Conservation (phyloP, 2,797 vertebrate genomes). For the Peromyscus eremicus region DNA sequence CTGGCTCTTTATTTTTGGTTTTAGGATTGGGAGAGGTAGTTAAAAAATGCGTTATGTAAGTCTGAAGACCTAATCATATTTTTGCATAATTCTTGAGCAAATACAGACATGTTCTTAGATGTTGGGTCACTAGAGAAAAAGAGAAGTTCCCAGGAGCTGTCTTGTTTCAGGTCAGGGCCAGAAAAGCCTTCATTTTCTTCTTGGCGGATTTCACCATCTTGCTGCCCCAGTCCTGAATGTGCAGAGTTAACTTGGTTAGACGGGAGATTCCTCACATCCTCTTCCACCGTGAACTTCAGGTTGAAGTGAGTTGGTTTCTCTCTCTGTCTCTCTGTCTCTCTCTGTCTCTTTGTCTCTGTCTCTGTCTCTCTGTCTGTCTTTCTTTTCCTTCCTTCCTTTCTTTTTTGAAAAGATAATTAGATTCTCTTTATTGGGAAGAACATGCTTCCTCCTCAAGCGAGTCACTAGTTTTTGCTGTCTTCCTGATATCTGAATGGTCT, state of each 20-base stretch:
- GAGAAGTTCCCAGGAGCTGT: background rate
- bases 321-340: no score
- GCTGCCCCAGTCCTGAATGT: background rate
- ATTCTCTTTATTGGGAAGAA: constrained; percentile 47
- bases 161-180: constrained; percentile 32
- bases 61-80: constrained; percentile 61
- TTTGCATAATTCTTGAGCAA: constrained; percentile 53
- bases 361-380: no score
- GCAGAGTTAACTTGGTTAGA: constrained; percentile 28
- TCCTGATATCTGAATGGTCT: constrained; percentile 18
- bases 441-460: constrained; percentile 40
- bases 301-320: background rate
- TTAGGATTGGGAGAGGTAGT: constrained; percentile 38
- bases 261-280: constrained; percentile 46
- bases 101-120: constrained; percentile 30
- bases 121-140: background rate
- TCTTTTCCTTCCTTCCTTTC: background rate
- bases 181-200: constrained; percentile 4
- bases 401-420: constrained; percentile 33
- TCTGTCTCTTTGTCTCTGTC: no score
- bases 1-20: constrained; percentile 5
- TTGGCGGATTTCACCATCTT: background rate
- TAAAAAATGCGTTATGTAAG: constrained; percentile 39
- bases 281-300: background rate
- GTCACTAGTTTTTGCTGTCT: constrained; percentile 24